Base-by-base conservation (phyloP, 2,888 invertebrate species). In the Megalurothrips usitatus region DNA sequence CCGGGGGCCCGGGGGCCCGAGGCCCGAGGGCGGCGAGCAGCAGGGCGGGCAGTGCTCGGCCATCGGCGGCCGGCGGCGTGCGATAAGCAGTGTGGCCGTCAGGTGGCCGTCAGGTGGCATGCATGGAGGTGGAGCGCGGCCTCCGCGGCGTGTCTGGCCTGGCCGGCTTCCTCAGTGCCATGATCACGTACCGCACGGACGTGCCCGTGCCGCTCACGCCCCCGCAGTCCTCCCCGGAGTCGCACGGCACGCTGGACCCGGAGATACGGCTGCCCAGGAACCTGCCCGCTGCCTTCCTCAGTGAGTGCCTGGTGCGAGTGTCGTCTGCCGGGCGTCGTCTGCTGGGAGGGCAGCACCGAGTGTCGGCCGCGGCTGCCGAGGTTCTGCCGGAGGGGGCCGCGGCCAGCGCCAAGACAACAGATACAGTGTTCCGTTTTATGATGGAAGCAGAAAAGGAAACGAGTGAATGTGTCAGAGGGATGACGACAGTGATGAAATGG, bases 121-220 rank as follows among this genome's bases (percentile, higher is more conserved):
- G 68, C 68, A 75, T 75, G 68, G 68, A 75, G 68, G 68, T 75
- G 68, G 68, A 75, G 68, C 68, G 58, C 11, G 58, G 68, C 26
- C 9, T 75, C 23, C 68, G 58, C 17, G 58, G 68, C 68, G 26
- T 75, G 68, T 75, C 68, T 4, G 68, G 68, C 23, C 68, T 75
- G 68, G 68, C 68, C 68, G 68, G 68, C 23, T 26, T 75, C 23
- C 68, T 75, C 68, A 26, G 68, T 12, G 68, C 68, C 68, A 75
- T 75, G 68, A 75, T 75, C 68, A 75, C 68, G 23, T 75, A 75
- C 26, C 68, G 68, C 68, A 75, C 23, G 23, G 68, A 75, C 26
- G 68, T 75, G 11, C 68, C 68, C 26, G 68, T 75, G 68, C 68
- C 68, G 26, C 68, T 75, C 26, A 75, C 68, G 26, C 68, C 68